Conservation (phyloP, 2,797 vertebrate species). For the Anolis apletophallus region DNA sequence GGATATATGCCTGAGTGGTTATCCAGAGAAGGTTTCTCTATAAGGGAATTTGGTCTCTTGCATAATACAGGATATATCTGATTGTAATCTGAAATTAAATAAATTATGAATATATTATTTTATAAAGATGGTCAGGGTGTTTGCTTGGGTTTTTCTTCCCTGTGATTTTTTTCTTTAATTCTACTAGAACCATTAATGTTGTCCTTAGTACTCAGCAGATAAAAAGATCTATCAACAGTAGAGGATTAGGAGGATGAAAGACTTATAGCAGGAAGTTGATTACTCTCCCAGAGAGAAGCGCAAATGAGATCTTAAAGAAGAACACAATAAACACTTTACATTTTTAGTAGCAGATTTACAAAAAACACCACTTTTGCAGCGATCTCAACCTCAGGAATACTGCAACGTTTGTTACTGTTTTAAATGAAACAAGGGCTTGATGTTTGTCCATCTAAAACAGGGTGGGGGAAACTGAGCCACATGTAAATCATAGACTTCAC, state of each 20-base stretch:
- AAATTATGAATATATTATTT: not conserved
- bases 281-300: constrained; percentile 15
- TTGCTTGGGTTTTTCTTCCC: not conserved
- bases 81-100: not conserved
- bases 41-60: not conserved
- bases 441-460: too few species aligned
- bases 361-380: not conserved
- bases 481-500: too few species aligned
- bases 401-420: too few species aligned
- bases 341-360: not conserved
- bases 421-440: too few species aligned
- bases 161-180: not conserved
- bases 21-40: not conserved
- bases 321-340: constrained; percentile 17
- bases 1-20: not conserved
- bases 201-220: not conserved
- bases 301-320: not conserved
- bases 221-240: constrained; percentile 19
- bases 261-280: constrained; percentile 12
- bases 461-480: too few species aligned
- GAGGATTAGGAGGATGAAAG: constrained; percentile 15
- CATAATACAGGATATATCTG: not conserved
- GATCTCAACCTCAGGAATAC: not conserved
- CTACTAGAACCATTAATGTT: constrained; percentile 23
- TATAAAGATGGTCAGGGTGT: not conserved